Evolutionary conservation across 2,113 vertebrate species (phyloP).

Genomic region (Gallinago jamesoni): DNA sequence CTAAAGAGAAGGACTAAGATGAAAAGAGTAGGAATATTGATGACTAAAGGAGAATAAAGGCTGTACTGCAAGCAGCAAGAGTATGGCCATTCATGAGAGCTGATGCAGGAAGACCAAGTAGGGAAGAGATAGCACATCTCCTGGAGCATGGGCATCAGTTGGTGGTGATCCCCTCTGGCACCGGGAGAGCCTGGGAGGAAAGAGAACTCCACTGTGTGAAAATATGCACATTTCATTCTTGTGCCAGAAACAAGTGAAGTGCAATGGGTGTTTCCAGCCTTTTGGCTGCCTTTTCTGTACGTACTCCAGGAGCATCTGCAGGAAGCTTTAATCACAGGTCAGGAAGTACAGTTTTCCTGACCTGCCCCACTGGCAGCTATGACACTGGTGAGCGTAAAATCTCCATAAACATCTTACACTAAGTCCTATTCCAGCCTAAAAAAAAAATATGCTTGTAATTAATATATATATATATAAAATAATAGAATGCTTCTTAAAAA

Average conservation of each 20-base stretch:
- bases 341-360: constrained; percentile 12
- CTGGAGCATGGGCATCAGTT: background rate
- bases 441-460: too few relatives aligned
- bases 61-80: background rate
- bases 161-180: background rate
- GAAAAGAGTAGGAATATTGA: background rate
- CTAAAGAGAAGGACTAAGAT: background rate
- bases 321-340: background rate
- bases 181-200: background rate
- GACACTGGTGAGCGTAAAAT: background rate
- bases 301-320: background rate
- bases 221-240: background rate
- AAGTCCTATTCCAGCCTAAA: background rate
- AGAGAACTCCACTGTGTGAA: background rate
- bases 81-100: background rate
- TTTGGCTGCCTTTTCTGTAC: background rate
- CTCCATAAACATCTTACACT: background rate
- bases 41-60: background rate
- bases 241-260: background rate
- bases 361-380: background rate
- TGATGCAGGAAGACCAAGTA: background rate
- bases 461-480: too few relatives aligned
- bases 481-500: too few relatives aligned
- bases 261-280: background rate
- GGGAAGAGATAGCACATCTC: background rate